Base-by-base conservation (phyloP, 2,888 invertebrate species). In the Patella depressa region DNA sequence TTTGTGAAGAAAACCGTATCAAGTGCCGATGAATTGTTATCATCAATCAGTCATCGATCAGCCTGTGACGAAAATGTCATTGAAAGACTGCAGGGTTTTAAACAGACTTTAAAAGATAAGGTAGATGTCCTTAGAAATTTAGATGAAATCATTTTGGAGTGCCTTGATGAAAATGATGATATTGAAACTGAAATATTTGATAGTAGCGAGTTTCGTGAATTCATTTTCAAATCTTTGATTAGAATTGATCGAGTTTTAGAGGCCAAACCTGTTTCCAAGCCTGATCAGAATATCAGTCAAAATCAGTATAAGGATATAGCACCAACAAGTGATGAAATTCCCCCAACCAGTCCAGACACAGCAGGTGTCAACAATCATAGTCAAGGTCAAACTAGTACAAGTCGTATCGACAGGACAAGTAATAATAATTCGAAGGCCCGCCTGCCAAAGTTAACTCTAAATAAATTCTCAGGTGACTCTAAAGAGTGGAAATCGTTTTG, bases 131-230 rank as follows among this genome's bases (percentile, higher is more conserved):
- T 57, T 15, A 57, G 17, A 57, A 57, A 17, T 57, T 17, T 57
- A 17, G 57, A 57, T 57, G 57, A 17, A 15, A 17, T 15, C 14
- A 57, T 57, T 57, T 57, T 57, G 57, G 17, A 57, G 14, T 15
- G 17, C 14, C 14, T 57, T 14, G 17, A 14, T 17, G 57, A 57
- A 15, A 17, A 57, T 17, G 57, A 57, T 2, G 17, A 57, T 57
- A 57, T 57, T 57, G 57, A 57, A 57, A 17, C 57, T 15, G 57
- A 57, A 57, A 57, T 57, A 57, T 57, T 57, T 57, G 57, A 57
- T 14, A 57, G 57, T 17, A 57, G 57, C 2, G 57, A 57, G 57
- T 57, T 57, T 57, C 17, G 15, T 57, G 57, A 57, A 57, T 57
- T 57, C 2, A 57, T 57, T 57, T 57, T 57, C 17, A 17, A 57